Conservation (phyloP, 2,888 invertebrate species). For the Synergus umbraculus region DNA sequence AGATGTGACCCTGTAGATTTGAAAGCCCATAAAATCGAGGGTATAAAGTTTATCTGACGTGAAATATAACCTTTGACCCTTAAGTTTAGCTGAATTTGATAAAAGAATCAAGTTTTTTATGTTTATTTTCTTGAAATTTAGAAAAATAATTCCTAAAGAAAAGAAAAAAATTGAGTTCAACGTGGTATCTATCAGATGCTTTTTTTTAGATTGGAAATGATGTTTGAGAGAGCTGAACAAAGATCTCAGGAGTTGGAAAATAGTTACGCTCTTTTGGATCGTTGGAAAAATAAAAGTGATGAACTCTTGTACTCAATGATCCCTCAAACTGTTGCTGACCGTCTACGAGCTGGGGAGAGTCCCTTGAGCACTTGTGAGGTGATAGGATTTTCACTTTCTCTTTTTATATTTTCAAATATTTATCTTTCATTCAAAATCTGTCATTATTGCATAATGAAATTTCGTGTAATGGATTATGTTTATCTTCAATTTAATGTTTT, state of each 20-base stretch:
- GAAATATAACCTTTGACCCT: too few relatives aligned
- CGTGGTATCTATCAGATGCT: neutral
- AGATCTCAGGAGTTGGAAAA: slow-evolving; percentile 88
- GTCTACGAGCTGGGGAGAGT: slow-evolving; percentile 86
- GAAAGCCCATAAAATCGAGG: too few relatives aligned
- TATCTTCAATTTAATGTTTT: slow-evolving; percentile 42
- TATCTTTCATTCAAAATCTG: slow-evolving; percentile 41
- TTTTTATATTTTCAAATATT: neutral
- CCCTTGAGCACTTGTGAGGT: slow-evolving; percentile 90
- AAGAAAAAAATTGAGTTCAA: neutral
- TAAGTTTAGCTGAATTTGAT: too few relatives aligned
- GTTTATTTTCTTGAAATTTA: too few relatives aligned
- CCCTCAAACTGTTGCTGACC: slow-evolving; percentile 90
- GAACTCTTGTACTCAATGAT: slow-evolving; percentile 95
- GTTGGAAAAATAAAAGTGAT: slow-evolving; percentile 92
- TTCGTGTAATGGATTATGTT: neutral
- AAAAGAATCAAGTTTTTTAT: too few relatives aligned
- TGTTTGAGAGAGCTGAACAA: slow-evolving; percentile 90
- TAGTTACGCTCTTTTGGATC: slow-evolving; percentile 87
- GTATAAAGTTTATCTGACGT: too few relatives aligned
- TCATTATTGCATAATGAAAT: slow-evolving; percentile 65
- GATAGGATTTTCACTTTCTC: slow-evolving; percentile 50
- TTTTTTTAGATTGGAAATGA: slow-evolving; percentile 83
- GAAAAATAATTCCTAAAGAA: too few relatives aligned
- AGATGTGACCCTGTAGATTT: too few relatives aligned